Conservation (phyloP, 2,113 vertebrate genomes). For the Calidris pygmaea region DNA sequence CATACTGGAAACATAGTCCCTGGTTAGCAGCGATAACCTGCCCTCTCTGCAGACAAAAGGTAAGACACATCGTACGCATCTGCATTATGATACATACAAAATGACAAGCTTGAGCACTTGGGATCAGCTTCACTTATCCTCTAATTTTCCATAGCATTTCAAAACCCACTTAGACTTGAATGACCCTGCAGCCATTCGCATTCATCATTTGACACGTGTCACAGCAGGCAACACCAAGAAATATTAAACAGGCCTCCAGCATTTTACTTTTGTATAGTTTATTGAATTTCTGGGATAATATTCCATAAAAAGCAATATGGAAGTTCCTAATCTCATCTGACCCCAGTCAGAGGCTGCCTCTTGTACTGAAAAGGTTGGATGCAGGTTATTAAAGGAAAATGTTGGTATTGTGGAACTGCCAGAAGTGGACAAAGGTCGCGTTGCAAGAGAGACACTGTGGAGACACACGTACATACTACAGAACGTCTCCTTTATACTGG, state of each 20-base stretch:
- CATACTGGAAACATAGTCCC: conserved; percentile 83
- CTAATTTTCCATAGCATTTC: neutral
- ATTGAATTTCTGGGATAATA: neutral
- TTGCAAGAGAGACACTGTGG: neutral
- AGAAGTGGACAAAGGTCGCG: neutral
- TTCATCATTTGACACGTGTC: neutral
- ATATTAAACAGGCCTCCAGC: conserved; percentile 3
- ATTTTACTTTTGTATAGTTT: neutral
- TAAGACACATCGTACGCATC: neutral
- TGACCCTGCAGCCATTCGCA: neutral
- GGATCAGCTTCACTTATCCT: neutral
- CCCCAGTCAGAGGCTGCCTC: neutral
- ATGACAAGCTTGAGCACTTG: neutral
- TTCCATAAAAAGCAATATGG: neutral
- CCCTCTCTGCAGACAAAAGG: conserved; percentile 87
- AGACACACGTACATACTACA: neutral
- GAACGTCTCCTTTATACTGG: neutral
- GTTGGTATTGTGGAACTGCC: neutral
- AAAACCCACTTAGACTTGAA: neutral
- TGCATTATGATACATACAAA: neutral
- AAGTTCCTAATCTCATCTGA: neutral
- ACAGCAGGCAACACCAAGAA: neutral
- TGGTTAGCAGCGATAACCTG: conserved; percentile 82
- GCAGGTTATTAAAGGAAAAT: neutral
- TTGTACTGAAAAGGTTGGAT: neutral